Conservation (phyloP, 2,113 vertebrate species). For the Sapayoa aenigma region DNA sequence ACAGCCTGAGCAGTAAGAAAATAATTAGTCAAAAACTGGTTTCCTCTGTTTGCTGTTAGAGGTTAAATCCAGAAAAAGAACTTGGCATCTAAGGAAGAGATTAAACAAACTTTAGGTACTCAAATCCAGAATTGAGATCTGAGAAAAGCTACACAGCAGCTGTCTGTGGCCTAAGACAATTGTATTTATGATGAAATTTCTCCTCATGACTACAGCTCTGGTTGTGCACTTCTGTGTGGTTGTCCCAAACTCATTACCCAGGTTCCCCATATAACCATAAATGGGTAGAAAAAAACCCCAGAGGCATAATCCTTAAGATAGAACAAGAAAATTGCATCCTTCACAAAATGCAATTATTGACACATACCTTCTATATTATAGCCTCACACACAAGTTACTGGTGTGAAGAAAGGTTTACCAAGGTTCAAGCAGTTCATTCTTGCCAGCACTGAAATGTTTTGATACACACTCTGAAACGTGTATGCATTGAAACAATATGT, state of each 20-base stretch:
- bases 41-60: no score
- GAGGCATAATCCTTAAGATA: neutral
- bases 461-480: neutral
- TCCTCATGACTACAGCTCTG: neutral
- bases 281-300: neutral
- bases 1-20: no score
- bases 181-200: neutral
- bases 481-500: neutral
- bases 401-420: neutral
- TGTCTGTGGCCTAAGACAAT: no score
- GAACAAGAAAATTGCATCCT: neutral
- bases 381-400: neutral
- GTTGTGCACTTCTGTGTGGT: neutral
- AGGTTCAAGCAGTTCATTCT: neutral
- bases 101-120: no score
- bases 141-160: no score
- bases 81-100: no score
- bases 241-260: neutral
- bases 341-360: neutral
- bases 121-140: no score
- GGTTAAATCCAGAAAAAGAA: no score
- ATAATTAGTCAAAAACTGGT: no score
- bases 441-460: neutral
- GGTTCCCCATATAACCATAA: neutral
- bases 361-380: neutral